Evolutionary conservation across 2,797 vertebrate genomes (phyloP).

Genomic region (Lerista edwardsae): DNA sequence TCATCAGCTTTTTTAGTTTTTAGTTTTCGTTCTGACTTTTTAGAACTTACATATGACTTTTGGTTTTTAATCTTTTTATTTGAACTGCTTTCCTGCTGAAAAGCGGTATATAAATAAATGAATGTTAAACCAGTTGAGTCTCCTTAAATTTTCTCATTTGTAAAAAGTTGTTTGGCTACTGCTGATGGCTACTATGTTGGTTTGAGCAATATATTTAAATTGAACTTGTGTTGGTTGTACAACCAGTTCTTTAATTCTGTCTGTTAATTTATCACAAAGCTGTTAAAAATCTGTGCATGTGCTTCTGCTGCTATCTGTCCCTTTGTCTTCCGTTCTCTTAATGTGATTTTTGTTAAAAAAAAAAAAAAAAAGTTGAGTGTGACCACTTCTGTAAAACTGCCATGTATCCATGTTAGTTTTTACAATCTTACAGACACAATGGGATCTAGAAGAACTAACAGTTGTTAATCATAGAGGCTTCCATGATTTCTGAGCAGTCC

Average conservation of each 20-base stretch:
- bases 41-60: not conserved
- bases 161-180: slow-evolving; percentile 57
- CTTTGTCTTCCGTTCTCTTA: slow-evolving; percentile 48
- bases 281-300: slow-evolving; percentile 55
- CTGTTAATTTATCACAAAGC: slow-evolving; percentile 61
- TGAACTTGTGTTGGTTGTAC: slow-evolving; percentile 63
- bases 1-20: slow-evolving; percentile 27
- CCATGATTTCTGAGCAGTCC: slow-evolving; percentile 11
- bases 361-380: slow-evolving; percentile 31
- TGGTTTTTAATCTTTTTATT: not conserved
- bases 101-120: not conserved
- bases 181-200: slow-evolving; percentile 66
- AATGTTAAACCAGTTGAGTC: slow-evolving; percentile 44
- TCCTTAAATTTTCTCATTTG: slow-evolving; percentile 58
- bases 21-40: not conserved
- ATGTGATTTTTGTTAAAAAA: slow-evolving; percentile 30
- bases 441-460: slow-evolving; percentile 25
- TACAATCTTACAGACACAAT: slow-evolving; percentile 13
- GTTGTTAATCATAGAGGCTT: not conserved
- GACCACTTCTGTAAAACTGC: slow-evolving; percentile 49
- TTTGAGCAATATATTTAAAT: slow-evolving; percentile 53
- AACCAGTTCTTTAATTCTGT: slow-evolving; percentile 59
- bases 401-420: slow-evolving; percentile 37
- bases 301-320: slow-evolving; percentile 42
- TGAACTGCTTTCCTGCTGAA: not conserved